phyloP scores from a whole-genome alignment of 1,140 invertebrate species.

The Zophobas morio region DNA sequence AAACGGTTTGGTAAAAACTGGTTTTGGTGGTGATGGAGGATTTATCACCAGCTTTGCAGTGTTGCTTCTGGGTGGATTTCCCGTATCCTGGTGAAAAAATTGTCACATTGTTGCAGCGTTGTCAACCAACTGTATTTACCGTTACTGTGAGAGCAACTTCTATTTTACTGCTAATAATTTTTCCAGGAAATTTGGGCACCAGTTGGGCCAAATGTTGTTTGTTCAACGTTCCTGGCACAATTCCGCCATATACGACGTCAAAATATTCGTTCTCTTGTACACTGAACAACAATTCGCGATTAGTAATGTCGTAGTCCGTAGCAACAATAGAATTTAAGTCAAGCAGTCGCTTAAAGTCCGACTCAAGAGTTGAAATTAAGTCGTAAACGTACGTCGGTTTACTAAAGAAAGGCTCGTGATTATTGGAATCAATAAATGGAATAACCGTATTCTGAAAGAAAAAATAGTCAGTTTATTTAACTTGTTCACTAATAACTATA shows the following conservation, averaged over 20 bases:
- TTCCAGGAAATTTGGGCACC: slow-evolving; percentile 7
- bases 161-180: neutral
- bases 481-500: neutral
- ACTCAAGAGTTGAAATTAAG: neutral
- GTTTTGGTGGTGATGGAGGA: slow-evolving; percentile 9
- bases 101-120: too few species aligned
- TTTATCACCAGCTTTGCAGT: slow-evolving; percentile 5
- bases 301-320: slow-evolving; percentile 18
- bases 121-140: neutral
- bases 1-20: neutral
- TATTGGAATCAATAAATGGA: slow-evolving; percentile 2
- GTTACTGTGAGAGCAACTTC: slow-evolving; percentile 14
- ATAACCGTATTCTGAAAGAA: neutral
- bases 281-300: neutral
- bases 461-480: neutral
- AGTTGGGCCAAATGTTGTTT: slow-evolving; percentile 10
- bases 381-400: slow-evolving; percentile 22
- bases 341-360: neutral
- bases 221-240: slow-evolving; percentile 3
- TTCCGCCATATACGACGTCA: slow-evolving; percentile 7
- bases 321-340: slow-evolving; percentile 3
- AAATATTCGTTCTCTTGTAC: slow-evolving; percentile 9
- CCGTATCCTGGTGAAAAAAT: neutral
- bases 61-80: neutral
- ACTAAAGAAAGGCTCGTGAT: slow-evolving; percentile 11